Evolutionary conservation across 2,888 invertebrate genomes (phyloP).

Genomic region (Tuberolachnus salignus): DNA sequence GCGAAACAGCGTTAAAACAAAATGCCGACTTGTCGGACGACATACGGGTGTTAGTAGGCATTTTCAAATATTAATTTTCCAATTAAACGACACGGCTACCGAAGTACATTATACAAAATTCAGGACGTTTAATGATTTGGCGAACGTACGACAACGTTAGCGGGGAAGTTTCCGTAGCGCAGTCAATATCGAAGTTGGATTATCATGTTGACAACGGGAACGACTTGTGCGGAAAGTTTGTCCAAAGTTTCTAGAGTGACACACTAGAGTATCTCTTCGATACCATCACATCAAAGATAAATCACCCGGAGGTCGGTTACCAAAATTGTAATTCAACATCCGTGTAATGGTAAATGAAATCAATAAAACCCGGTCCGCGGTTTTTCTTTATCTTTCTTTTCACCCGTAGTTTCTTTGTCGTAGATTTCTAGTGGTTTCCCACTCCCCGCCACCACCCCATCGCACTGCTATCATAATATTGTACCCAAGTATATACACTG

Average conservation of each 20-base stretch:
- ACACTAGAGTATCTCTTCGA: constrained; percentile 10
- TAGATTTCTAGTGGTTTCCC: no score
- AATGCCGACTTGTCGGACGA: no score
- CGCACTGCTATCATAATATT: neutral
- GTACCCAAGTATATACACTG: neutral
- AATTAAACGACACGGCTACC: no score
- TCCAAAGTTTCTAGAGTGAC: constrained; percentile 27
- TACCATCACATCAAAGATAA: constrained; percentile 36
- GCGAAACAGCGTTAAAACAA: no score
- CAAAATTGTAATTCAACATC: constrained; percentile 19
- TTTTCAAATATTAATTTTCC: no score
- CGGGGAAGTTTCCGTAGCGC: constrained; percentile 27
- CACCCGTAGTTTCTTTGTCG: no score
- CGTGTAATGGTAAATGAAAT: constrained; percentile 3
- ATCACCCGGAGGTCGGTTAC: neutral
- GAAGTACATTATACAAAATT: no score
- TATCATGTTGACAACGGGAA: constrained; percentile 48
- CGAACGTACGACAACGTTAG: neutral
- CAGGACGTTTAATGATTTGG: constrained; percentile 1
- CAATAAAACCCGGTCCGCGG: neutral
- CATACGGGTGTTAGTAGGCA: no score
- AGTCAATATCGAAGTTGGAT: constrained; percentile 36
- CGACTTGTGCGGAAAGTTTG: constrained; percentile 33
- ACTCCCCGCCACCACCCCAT: no score
- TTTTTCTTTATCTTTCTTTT: neutral